Evolutionary conservation across 35 echinoderm and acorn worm species (phyloP).

Genomic region (Anneissia japonica): DNA sequence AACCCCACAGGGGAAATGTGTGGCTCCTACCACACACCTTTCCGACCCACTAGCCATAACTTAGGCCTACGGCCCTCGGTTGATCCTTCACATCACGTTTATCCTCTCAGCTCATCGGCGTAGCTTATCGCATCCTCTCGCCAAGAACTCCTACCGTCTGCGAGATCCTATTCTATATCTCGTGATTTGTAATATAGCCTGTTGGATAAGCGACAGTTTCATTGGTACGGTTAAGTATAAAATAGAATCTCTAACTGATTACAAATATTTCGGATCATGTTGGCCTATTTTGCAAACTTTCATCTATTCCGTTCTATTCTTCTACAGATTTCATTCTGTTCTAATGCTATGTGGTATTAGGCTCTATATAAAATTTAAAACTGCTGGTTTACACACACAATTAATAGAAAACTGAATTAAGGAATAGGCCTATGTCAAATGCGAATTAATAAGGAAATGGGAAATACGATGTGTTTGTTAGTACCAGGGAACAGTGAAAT

Average conservation of each 20-base stretch:
- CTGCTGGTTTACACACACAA: too few relatives aligned
- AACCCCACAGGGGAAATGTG: too few relatives aligned
- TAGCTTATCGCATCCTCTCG: too few relatives aligned
- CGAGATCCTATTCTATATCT: neutral
- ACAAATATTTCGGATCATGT: neutral
- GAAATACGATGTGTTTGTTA: too few relatives aligned
- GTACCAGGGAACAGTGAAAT: too few relatives aligned
- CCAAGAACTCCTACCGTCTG: neutral
- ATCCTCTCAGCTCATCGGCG: neutral
- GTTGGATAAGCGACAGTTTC: neutral
- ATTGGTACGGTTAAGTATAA: neutral
- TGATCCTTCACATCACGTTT: neutral
- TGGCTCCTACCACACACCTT: too few relatives aligned
- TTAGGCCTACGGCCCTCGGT: too few relatives aligned
- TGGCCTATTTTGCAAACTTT: neutral
- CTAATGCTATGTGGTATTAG: neutral
- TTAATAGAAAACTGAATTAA: too few relatives aligned
- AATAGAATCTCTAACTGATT: neutral
- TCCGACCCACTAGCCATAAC: too few relatives aligned
- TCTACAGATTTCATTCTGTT: neutral
- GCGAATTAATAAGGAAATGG: too few relatives aligned
- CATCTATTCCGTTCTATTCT: neutral
- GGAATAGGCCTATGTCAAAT: too few relatives aligned
- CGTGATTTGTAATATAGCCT: neutral
- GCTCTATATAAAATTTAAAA: neutral